Evolutionary conservation across 2,113 vertebrate species (phyloP).

Genomic region (Pteruthius melanotis): DNA sequence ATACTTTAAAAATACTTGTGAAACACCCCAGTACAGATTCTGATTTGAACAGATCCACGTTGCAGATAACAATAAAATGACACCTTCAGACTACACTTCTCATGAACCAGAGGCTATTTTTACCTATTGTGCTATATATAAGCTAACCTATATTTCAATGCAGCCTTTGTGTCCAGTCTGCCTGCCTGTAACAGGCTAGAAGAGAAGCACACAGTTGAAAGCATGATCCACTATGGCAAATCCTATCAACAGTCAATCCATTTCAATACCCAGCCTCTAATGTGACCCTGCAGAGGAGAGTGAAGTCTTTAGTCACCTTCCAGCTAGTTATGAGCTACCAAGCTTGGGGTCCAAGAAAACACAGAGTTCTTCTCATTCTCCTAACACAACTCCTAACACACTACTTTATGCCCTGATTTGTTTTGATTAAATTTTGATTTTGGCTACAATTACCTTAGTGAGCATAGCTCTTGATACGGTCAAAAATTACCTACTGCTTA

Average conservation of each 20-base stretch:
- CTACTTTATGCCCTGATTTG: not conserved
- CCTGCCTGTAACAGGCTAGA: not conserved
- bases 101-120: not conserved
- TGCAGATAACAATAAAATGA: not conserved
- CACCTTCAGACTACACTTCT: not conserved
- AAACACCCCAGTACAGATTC: not conserved
- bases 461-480: not conserved
- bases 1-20: not conserved
- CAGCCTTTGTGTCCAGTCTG: conserved; percentile 3
- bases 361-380: not conserved
- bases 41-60: not conserved
- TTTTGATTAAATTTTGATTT: not conserved
- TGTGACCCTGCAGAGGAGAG: not conserved
- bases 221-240: conserved; percentile 35
- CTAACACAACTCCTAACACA: no score
- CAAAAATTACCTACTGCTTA: not conserved
- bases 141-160: conserved; percentile 31
- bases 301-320: not conserved
- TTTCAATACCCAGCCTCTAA: not conserved
- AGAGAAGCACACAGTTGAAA: not conserved
- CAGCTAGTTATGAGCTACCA: not conserved
- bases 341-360: not conserved
- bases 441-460: not conserved
- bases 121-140: not conserved
- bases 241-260: conserved; percentile 58